These are phyloP conservation scores for Drosophila repleta DNA, from an alignment of 1,140 invertebrate genomes.

Conservation along the genomic window DNA sequence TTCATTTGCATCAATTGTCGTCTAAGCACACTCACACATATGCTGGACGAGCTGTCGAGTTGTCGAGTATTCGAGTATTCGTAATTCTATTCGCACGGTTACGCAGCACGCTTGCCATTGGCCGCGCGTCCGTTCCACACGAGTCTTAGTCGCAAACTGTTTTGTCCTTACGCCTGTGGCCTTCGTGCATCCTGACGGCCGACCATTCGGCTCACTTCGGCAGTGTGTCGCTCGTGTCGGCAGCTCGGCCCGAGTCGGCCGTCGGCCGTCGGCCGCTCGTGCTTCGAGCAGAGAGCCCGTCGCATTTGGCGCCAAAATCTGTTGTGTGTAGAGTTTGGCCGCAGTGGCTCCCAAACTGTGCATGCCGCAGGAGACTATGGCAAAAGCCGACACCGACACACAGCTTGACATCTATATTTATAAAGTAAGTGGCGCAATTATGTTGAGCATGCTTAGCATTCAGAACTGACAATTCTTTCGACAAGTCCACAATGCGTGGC, in stretches of 20 bases:
- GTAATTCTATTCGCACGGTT: slow-evolving; percentile 44
- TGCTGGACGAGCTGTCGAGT: slow-evolving; percentile 23
- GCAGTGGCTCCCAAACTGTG: slow-evolving; percentile 66
- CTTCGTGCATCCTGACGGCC: slow-evolving; percentile 44
- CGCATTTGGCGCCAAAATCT: slow-evolving; percentile 73
- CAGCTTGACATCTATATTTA: neutral
- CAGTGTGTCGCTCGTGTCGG: slow-evolving; percentile 19
- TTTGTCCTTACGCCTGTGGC: slow-evolving; percentile 47
- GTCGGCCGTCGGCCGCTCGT: too few relatives aligned
- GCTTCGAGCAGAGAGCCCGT: slow-evolving; percentile 1
- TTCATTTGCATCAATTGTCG: slow-evolving; percentile 37
- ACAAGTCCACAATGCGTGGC: neutral
- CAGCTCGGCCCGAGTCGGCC: slow-evolving; percentile 38
- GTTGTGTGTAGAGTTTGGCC: slow-evolving; percentile 59
- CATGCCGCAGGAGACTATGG: neutral
- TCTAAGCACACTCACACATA: slow-evolving; percentile 35
- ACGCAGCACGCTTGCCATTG: slow-evolving; percentile 67
- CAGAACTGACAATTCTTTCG: neutral
- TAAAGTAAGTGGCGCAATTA: neutral
- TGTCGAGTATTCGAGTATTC: too few relatives aligned
- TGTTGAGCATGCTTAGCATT: slow-evolving; percentile 7
- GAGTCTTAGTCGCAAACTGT: slow-evolving; percentile 80
- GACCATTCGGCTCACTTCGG: slow-evolving; percentile 12
- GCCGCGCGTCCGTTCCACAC: slow-evolving; percentile 75
- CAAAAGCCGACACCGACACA: neutral